Evolutionary conservation across 37 sponge, comb jelly and placozoan species (phyloP).

Genomic region (Beroe forskalii): DNA sequence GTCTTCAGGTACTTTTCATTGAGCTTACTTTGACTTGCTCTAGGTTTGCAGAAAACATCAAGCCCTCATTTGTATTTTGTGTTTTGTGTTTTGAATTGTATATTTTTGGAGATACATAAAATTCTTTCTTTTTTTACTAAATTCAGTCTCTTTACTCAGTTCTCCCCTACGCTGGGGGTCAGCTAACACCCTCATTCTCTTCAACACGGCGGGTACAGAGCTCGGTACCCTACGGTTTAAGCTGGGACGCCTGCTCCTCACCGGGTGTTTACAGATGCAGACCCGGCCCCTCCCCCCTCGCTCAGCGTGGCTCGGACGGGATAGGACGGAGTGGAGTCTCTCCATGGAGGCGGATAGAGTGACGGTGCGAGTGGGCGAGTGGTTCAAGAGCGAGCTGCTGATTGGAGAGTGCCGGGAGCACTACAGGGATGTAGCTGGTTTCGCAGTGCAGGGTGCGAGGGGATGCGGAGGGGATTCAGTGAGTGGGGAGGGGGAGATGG

Average conservation of each 20-base stretch:
- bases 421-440: not conserved
- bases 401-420: not conserved
- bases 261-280: not conserved
- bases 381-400: not conserved
- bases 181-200: not conserved
- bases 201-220: not conserved
- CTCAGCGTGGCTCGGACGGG: not conserved
- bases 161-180: not conserved
- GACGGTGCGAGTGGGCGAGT: not conserved
- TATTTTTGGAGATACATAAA: no score
- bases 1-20: no score
- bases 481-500: not conserved
- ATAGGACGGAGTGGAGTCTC: not conserved
- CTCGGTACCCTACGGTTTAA: not conserved
- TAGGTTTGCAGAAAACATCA: no score
- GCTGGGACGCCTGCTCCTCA: not conserved
- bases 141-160: no score
- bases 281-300: not conserved
- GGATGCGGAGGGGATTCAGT: not conserved
- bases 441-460: not conserved
- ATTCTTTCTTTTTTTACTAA: no score
- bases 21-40: no score
- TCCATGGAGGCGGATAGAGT: not conserved
- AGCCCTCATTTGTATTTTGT: no score
- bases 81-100: no score